Evolutionary conservation across 2,113 vertebrate species (phyloP).

Genomic region (Atlantisia rogersi): DNA sequence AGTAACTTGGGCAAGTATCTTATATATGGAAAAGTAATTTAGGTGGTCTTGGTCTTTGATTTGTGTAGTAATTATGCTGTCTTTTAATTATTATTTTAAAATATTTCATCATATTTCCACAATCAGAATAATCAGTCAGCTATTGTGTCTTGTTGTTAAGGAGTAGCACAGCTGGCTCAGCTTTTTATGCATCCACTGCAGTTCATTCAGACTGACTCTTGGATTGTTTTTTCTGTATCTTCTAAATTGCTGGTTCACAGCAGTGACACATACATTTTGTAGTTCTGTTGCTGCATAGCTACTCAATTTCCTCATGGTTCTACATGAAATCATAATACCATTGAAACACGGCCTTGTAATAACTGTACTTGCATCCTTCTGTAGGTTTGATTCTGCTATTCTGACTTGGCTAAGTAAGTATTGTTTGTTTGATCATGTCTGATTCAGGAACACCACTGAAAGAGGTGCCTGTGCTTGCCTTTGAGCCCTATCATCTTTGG

Average conservation of each 20-base stretch:
- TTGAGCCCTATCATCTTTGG: background rate
- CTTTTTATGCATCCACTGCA: background rate
- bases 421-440: background rate
- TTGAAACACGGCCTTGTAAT: background rate
- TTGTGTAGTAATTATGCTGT: background rate
- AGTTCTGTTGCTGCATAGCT: background rate
- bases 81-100: background rate
- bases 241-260: conserved; percentile 14
- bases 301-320: background rate
- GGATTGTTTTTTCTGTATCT: background rate
- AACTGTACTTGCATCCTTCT: background rate
- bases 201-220: background rate
- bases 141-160: background rate
- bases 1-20: background rate
- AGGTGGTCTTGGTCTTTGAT: background rate
- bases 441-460: background rate
- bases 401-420: background rate
- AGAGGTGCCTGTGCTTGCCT: accelerated
- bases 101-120: background rate
- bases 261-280: background rate
- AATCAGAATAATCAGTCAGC: conserved; percentile 26
- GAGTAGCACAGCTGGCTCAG: conserved; percentile 34
- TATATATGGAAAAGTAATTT: background rate
- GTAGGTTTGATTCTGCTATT: background rate
- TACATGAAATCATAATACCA: background rate